Evolutionary conservation across 2,888 invertebrate species (phyloP), one percentile per base, ranked within the genome.

Genomic region (Himalopsyche tibetana): DNA sequence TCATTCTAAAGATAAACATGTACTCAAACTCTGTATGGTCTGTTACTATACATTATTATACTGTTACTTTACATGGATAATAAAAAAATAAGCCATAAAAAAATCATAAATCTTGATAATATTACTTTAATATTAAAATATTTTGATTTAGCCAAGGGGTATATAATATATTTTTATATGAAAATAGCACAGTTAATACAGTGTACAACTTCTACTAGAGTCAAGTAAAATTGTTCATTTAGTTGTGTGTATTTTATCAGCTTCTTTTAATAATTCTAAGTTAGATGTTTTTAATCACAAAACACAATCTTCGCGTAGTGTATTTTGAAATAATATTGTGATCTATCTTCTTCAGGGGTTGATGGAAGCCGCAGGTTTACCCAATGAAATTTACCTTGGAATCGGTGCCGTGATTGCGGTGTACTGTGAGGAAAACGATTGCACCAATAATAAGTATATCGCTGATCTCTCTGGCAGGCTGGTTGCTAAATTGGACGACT

Each of bases 331-430:
- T 8, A 69, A 69, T 51, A 11, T 12, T 82, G 12, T 74, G 5
- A 5, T 63, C 2, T 38, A 15, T 74, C 74, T 88, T 69, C 89
- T 83, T 79, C 82, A 85, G 82, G 55, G 12, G 11, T 56, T 80
- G 0, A 90, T 97, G 42, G 94, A 95, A 89, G 90, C 92, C 19
- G 93, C 94, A 0, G 92, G 95, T 82, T 90, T 95, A 0, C 95
- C 95, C 0, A 94, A 95, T 81, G 95, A 96, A 89, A 94, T 95
- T 0, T 97, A 95, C 90, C 92, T 97, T 0, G 96, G 96, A 0
- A 93, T 96, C 9, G 97, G 97, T 0, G 95, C 95, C 3, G 91
- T 97, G 0, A 95, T 95, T 0, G 95, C 95, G 0, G 94, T 94
- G 56, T 97, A 94, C 91, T 97, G 97, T 90, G 92, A 92, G 88